Evolutionary conservation across 2,888 invertebrate genomes (phyloP).

Genomic region (Rhogogaster chlorosoma): DNA sequence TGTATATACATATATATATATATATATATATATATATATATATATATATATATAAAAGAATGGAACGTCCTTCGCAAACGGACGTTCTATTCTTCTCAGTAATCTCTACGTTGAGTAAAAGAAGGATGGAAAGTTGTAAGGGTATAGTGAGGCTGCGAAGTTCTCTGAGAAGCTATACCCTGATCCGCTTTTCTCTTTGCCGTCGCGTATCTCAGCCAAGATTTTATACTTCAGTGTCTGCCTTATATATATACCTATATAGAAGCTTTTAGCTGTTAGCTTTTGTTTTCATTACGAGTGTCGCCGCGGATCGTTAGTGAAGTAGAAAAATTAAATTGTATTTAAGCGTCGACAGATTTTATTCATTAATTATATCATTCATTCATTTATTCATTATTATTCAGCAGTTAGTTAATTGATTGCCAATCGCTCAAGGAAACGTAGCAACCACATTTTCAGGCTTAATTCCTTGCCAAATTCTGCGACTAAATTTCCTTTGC

Average conservation of each 20-base stretch:
- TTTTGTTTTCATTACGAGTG: not conserved
- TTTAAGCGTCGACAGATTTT: not conserved
- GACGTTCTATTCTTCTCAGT: not conserved
- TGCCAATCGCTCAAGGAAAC: too few species aligned
- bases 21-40: not conserved
- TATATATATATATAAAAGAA: not conserved
- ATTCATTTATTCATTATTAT: too few species aligned
- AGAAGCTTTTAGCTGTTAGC: too few species aligned
- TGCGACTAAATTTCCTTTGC: too few species aligned
- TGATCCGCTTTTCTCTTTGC: constrained; percentile 19
- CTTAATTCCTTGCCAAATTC: too few species aligned
- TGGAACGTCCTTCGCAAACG: not conserved
- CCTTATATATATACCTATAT: not conserved
- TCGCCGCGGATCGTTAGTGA: not conserved
- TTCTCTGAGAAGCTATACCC: not conserved
- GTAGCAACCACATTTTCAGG: too few species aligned
- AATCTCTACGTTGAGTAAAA: not conserved
- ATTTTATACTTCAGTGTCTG: not conserved
- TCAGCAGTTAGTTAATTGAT: too few species aligned
- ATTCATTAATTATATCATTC: not conserved
- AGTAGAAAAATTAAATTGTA: not conserved
- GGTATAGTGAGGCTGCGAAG: not conserved
- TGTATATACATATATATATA: not conserved
- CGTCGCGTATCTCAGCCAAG: not conserved
- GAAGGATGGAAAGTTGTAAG: not conserved